phyloP scores from a whole-genome alignment of 1,140 invertebrate species.

The Delia radicum region DNA sequence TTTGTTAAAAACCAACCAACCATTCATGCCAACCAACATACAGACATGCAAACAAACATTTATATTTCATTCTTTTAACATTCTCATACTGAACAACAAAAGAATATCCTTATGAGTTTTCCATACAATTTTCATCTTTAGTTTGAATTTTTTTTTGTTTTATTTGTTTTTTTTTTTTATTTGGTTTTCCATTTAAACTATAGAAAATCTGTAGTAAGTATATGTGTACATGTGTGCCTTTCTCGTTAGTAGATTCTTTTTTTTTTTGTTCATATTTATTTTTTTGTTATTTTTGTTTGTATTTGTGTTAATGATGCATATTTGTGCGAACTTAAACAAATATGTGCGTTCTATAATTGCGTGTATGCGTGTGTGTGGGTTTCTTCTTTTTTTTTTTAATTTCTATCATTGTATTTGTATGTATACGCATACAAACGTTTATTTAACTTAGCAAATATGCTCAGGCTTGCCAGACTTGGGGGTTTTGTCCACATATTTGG shows the following conservation, averaged over 20 bases:
- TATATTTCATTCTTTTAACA: background rate
- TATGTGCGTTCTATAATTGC: background rate
- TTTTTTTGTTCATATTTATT: background rate
- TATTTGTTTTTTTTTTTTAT: background rate
- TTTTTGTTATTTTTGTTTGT: constrained; percentile 6
- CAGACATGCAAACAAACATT: background rate
- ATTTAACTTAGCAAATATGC: no score
- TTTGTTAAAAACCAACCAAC: background rate
- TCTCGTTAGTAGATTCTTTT: background rate
- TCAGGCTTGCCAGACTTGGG: no score
- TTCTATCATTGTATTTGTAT: no score
- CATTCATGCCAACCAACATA: background rate
- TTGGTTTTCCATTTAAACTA: background rate
- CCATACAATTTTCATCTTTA: background rate
- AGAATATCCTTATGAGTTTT: background rate
- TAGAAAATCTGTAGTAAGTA: no score
- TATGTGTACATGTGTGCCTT: background rate
- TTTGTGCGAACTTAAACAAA: background rate
- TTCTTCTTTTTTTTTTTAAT: background rate
- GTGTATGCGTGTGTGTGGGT: background rate
- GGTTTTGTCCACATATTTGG: no score
- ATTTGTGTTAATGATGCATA: constrained; percentile 13
- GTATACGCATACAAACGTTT: no score
- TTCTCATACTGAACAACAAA: background rate
- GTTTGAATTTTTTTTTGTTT: background rate